A percentile compares a stretch with the other conserved stretches of the same genome.
Evolutionary conservation across 2,113 vertebrate genomes (phyloP).

Genomic region (Amphiprion ocellaris): DNA sequence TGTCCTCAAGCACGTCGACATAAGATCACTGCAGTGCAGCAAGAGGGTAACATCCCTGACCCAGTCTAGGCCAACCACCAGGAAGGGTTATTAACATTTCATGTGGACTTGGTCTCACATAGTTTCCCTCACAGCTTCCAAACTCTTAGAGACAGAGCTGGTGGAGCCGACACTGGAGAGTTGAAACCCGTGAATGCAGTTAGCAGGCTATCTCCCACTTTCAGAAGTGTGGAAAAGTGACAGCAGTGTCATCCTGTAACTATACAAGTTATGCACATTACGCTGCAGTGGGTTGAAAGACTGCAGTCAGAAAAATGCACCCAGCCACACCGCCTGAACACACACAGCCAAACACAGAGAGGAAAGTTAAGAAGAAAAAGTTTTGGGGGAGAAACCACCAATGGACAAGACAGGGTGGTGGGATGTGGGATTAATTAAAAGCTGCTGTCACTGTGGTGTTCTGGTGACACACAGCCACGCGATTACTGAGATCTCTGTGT

Average conservation of each 20-base stretch:
- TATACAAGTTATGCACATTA: conserved; percentile 47
- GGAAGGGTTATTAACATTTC: conserved; percentile 43
- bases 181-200: conserved; percentile 50
- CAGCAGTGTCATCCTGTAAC: conserved; percentile 56
- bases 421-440: conserved; percentile 81
- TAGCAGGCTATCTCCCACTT: conserved; percentile 45
- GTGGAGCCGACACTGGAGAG: conserved; percentile 32
- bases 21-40: conserved; percentile 49
- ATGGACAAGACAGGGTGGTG: conserved; percentile 61
- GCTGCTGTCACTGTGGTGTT: conserved; percentile 75
- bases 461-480: conserved; percentile 72
- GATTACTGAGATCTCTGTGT: conserved; percentile 79
- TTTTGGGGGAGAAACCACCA: conserved; percentile 63
- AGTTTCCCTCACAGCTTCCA: conserved; percentile 29
- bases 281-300: conserved; percentile 39
- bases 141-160: conserved; percentile 49
- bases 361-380: conserved; percentile 48
- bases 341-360: conserved; percentile 16
- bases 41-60: conserved; percentile 42
- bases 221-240: conserved; percentile 56
- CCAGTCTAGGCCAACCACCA: conserved; percentile 6
- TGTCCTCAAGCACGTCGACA: conserved; percentile 37
- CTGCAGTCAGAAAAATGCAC: conserved; percentile 30
- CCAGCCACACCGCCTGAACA: conserved; percentile 24
- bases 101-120: conserved; percentile 21